phyloP scores from a whole-genome alignment of 2,113 vertebrate species.

The Coptodon bakossiorum region DNA sequence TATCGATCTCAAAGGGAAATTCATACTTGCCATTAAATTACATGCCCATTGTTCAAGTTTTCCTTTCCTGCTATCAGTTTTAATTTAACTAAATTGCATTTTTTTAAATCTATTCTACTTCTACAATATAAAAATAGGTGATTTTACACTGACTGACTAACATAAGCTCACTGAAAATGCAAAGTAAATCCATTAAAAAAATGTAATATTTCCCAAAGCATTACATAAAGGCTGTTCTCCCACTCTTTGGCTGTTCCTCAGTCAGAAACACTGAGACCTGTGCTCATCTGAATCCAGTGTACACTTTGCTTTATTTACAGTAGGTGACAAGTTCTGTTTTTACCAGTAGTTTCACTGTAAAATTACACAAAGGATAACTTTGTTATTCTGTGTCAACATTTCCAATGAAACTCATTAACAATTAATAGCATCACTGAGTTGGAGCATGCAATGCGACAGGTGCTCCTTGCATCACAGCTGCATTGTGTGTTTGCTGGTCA shows the following conservation, averaged over 20 bases:
- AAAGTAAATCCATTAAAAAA: background rate
- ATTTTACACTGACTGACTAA: background rate
- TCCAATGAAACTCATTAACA: conserved; percentile 35
- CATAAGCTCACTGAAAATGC: background rate
- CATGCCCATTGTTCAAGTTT: background rate
- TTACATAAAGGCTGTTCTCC: background rate
- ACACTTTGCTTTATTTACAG: background rate
- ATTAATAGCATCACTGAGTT: conserved; percentile 15
- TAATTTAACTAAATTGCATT: background rate
- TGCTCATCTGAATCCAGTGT: background rate
- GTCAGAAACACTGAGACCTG: background rate
- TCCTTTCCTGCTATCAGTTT: background rate
- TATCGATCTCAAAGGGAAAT: background rate
- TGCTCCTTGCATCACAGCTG: conserved; percentile 44
- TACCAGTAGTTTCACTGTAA: background rate
- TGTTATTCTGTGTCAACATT: background rate
- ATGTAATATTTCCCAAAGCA: background rate
- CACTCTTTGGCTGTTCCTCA: background rate
- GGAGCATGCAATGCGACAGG: conserved; percentile 45
- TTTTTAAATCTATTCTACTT: background rate
- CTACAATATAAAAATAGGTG: background rate
- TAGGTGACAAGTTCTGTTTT: background rate
- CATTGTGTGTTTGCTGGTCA: conserved; percentile 26
- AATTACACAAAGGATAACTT: background rate
- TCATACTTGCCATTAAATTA: background rate